Percentiles rank a stretch among this genome's conserved stretches.
phyloP scores from a whole-genome alignment of 2,888 invertebrate species.

The Pegoplata infirma region DNA sequence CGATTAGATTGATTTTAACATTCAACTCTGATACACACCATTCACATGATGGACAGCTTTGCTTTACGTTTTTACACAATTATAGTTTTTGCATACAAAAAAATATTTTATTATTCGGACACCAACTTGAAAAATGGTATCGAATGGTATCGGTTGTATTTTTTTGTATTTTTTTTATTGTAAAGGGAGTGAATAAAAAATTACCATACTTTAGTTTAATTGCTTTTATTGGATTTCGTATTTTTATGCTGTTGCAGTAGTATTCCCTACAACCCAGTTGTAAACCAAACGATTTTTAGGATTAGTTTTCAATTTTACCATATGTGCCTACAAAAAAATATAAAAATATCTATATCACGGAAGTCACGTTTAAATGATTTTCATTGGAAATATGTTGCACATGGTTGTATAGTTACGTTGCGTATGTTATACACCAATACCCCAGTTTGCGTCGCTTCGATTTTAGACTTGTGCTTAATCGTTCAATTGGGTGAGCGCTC shows the following conservation, averaged over 20 bases:
- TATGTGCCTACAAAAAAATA: no score
- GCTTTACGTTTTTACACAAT: conserved; percentile 17
- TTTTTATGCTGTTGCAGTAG: no score
- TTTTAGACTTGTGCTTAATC: no score
- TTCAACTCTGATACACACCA: conserved; percentile 53
- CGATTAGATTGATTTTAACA: conserved; percentile 53
- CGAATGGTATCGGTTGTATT: no score
- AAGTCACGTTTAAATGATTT: conserved; percentile 64
- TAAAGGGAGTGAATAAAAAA: conserved; percentile 25
- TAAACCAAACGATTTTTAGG: no score
- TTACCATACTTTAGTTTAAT: conserved; percentile 46
- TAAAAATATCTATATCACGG: conserved; percentile 50
- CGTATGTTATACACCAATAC: no score
- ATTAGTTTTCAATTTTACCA: no score
- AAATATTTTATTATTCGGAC: not conserved
- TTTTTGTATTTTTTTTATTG: no score
- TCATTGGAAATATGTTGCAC: conserved; percentile 58
- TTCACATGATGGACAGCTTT: conserved; percentile 51
- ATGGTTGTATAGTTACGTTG: not conserved
- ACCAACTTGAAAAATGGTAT: conserved; percentile 18
- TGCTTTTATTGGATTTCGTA: conserved; percentile 50
- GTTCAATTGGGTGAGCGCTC: no score
- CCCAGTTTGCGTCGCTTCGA: no score
- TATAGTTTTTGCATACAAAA: conserved; percentile 45
- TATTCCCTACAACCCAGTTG: not conserved